Evolutionary conservation across 2,888 invertebrate genomes (phyloP).

Genomic region (Pogonocherus hispidulus): DNA sequence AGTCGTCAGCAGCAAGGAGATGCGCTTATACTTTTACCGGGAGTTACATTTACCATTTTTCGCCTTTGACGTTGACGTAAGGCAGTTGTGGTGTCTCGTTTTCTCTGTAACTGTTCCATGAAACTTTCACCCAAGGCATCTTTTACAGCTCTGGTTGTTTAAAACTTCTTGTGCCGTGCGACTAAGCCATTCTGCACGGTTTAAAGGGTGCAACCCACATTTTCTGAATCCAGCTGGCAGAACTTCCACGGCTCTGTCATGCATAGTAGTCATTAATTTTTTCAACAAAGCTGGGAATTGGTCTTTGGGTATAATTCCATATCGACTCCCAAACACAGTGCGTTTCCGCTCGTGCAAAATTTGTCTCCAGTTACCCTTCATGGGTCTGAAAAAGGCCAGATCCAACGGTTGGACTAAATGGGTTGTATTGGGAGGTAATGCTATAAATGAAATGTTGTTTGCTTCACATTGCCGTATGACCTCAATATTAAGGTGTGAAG

Average conservation of each 20-base stretch:
- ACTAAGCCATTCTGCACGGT: slow-evolving; percentile 28
- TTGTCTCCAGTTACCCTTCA: slow-evolving; percentile 31
- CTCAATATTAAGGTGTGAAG: slow-evolving; percentile 43
- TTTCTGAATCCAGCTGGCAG: slow-evolving; percentile 37
- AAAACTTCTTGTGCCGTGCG: slow-evolving; percentile 35
- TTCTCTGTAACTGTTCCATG: slow-evolving; percentile 22
- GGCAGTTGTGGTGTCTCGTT: slow-evolving; percentile 32
- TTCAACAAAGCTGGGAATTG: slow-evolving; percentile 35
- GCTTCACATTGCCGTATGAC: slow-evolving; percentile 38
- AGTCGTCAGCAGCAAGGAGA: slow-evolving; percentile 23
- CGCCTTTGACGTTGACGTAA: slow-evolving; percentile 37
- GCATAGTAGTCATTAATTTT: slow-evolving; percentile 35
- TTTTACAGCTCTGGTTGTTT: slow-evolving; percentile 29
- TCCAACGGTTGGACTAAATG: slow-evolving; percentile 38
- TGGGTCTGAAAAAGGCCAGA: slow-evolving; percentile 35
- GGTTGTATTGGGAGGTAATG: slow-evolving; percentile 33
- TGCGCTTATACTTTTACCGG: slow-evolving; percentile 34
- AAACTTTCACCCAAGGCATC: slow-evolving; percentile 32
- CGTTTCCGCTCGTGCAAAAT: slow-evolving; percentile 38
- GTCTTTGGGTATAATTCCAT: slow-evolving; percentile 38
- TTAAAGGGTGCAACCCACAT: slow-evolving; percentile 31
- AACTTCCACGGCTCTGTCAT: slow-evolving; percentile 23
- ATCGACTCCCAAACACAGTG: slow-evolving; percentile 36
- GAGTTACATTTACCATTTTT: slow-evolving; percentile 34
- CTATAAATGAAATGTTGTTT: slow-evolving; percentile 41